Evolutionary conservation across 2,797 vertebrate species (phyloP).

Genomic region (Squalus acanthias): DNA sequence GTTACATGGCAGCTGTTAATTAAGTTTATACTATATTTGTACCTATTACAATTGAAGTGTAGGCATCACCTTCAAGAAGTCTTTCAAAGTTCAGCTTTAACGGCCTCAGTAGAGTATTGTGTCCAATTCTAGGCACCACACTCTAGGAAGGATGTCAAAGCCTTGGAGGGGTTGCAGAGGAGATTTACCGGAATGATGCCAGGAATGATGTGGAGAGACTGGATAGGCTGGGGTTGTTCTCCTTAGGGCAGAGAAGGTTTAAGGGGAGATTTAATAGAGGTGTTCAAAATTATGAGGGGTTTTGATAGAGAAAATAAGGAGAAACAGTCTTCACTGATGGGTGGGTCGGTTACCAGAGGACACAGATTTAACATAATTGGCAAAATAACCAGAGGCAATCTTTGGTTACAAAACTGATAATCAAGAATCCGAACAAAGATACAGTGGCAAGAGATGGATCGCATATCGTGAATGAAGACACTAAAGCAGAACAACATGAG

Average conservation of each 20-base stretch:
- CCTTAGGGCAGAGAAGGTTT: too few species aligned
- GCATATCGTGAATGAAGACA: neutral
- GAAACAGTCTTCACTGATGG: neutral
- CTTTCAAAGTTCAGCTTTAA: neutral
- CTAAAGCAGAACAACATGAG: neutral
- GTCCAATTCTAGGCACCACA: neutral
- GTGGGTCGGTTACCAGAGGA: neutral
- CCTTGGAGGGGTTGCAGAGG: neutral
- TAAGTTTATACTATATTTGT: neutral
- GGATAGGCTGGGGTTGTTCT: neutral
- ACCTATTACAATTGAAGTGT: neutral
- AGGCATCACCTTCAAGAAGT: neutral
- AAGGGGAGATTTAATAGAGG: neutral
- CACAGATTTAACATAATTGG: neutral
- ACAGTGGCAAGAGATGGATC: neutral
- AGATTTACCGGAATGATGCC: neutral
- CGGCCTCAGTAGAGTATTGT: neutral
- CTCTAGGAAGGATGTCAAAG: neutral
- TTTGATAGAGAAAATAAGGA: neutral
- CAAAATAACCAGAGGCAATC: neutral
- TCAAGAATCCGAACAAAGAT: neutral
- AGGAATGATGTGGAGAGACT: neutral
- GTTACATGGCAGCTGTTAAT: neutral
- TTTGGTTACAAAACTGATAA: neutral
- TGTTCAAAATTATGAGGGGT: neutral